A percentile compares a stretch with the other conserved stretches of the same genome.
Evolutionary conservation across 2,888 invertebrate species (phyloP).

Genomic region (Eumacrocentrus americanus): DNA sequence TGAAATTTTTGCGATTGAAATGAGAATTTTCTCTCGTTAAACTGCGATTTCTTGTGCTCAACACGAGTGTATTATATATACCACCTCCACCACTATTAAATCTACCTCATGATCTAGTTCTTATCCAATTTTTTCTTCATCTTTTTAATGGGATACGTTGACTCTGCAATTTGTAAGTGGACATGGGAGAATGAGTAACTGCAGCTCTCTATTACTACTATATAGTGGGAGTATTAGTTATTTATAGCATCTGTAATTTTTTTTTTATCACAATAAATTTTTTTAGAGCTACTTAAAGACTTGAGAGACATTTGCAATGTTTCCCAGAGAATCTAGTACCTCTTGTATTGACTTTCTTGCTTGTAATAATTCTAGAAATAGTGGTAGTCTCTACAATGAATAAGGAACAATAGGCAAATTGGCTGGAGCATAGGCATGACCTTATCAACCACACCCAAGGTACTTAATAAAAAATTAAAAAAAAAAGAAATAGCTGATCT

Average conservation of each 20-base stretch:
- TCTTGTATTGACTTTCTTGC: not conserved
- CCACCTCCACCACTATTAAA: no score
- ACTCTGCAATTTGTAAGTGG: slow-evolving; percentile 3
- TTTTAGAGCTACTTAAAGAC: not conserved
- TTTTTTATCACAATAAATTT: not conserved
- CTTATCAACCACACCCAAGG: slow-evolving; percentile 21
- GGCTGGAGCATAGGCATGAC: slow-evolving; percentile 22
- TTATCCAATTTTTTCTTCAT: not conserved
- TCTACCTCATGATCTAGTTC: not conserved
- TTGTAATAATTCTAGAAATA: not conserved
- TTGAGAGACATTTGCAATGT: not conserved
- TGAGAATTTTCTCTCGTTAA: slow-evolving; percentile 6
- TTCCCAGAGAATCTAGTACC: not conserved
- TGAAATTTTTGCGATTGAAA: not conserved
- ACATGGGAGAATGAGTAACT: slow-evolving; percentile 6
- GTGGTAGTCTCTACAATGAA: not conserved
- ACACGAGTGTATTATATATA: not conserved
- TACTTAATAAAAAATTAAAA: slow-evolving; percentile 4
- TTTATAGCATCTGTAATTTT: not conserved
- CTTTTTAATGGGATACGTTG: not conserved
- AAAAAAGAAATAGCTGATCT: slow-evolving; percentile 2
- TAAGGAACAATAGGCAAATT: slow-evolving; percentile 24
- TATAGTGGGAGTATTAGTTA: not conserved
- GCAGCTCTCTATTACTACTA: not conserved
- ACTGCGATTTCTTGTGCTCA: no score